These are phyloP conservation scores for Oceanodroma tethys DNA, from an alignment of 2,113 vertebrate species.

Conservation along the genomic window DNA sequence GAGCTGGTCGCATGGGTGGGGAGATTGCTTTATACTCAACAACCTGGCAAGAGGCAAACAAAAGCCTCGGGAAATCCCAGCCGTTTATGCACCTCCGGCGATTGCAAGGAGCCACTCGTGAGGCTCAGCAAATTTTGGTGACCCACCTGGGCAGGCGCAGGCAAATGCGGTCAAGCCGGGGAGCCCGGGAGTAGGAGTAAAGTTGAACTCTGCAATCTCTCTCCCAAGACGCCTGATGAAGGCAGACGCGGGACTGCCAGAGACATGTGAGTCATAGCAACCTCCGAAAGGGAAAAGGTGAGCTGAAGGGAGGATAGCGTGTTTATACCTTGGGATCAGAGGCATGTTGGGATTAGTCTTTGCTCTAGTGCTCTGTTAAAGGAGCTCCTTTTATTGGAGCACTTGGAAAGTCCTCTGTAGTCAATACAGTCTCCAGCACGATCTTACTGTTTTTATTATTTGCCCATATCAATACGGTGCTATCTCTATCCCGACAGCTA, in stretches of 20 bases:
- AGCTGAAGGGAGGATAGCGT: not conserved
- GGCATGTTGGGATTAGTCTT: not conserved
- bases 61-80: not conserved
- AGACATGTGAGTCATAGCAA: not conserved
- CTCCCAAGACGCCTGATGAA: not conserved
- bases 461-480: not conserved
- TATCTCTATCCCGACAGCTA: not conserved
- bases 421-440: not conserved
- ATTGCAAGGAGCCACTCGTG: not conserved
- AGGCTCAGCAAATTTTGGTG: not conserved
- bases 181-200: not conserved
- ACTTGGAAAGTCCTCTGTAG: not conserved
- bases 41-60: not conserved
- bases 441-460: not conserved
- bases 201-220: not conserved
- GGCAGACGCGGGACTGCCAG: not conserved
- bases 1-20: not conserved
- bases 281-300: not conserved
- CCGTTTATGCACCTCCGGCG: not conserved
- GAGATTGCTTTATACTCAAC: not conserved
- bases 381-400: not conserved
- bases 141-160: not conserved
- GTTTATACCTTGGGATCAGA: not conserved
- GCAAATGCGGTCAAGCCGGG: fast-evolving
- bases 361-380: not conserved